phyloP scores from a whole-genome alignment of 2,888 invertebrate species.

The Tricholauxania praeusta region DNA sequence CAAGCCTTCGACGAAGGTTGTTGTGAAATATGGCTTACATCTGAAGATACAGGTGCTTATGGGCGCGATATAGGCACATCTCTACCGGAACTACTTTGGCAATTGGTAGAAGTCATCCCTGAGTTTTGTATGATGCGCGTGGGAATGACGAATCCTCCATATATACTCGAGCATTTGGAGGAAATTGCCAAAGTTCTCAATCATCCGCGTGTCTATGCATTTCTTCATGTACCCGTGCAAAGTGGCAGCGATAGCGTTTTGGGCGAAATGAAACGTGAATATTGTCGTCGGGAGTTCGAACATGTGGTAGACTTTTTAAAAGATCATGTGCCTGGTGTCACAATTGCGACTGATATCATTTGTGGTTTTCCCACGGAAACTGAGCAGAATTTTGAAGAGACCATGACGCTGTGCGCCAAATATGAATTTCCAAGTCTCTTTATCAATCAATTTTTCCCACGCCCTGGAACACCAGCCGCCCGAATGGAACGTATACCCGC shows the following conservation, averaged over 20 bases:
- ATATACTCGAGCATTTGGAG: slow-evolving; percentile 93
- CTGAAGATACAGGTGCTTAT: slow-evolving; percentile 98
- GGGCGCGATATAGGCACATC: slow-evolving; percentile 93
- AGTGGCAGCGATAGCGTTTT: slow-evolving; percentile 96
- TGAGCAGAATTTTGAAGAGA: slow-evolving; percentile 88
- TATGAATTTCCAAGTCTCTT: slow-evolving; percentile 94
- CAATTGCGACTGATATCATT: slow-evolving; percentile 97
- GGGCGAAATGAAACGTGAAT: slow-evolving; percentile 96
- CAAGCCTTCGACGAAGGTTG: slow-evolving; percentile 94
- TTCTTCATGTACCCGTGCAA: slow-evolving; percentile 97
- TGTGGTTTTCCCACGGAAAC: slow-evolving; percentile 99
- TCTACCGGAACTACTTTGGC: slow-evolving; percentile 87
- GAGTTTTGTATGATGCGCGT: slow-evolving; percentile 84
- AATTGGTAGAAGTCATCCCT: slow-evolving; percentile 77
- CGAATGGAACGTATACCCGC: slow-evolving; percentile 86
- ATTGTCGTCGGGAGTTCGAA: slow-evolving; percentile 89
- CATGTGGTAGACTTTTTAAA: slow-evolving; percentile 87
- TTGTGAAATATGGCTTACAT: slow-evolving; percentile 96
- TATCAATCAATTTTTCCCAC: slow-evolving; percentile 97
- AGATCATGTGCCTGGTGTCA: slow-evolving; percentile 87
- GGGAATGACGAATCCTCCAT: slow-evolving; percentile 99
- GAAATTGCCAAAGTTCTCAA: slow-evolving; percentile 88
- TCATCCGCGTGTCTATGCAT: slow-evolving; percentile 93
- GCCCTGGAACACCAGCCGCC: slow-evolving; percentile 97
- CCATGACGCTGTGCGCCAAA: slow-evolving; percentile 83